Percentiles rank a stretch among this genome's conserved stretches.
These are phyloP conservation scores for Colius striatus DNA, from an alignment of 2,113 vertebrate species.

Conservation along the genomic window DNA sequence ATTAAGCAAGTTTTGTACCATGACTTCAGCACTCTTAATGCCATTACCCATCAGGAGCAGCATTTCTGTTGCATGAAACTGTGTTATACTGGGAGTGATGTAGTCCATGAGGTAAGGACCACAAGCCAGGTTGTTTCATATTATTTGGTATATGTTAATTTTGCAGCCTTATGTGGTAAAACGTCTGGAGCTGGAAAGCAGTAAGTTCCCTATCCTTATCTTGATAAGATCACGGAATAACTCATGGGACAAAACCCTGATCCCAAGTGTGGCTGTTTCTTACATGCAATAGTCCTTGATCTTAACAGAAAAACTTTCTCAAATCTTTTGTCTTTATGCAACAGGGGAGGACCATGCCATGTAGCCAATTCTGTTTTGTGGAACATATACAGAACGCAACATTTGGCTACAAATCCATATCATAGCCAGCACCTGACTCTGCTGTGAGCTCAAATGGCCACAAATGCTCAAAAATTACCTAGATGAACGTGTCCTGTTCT, in stretches of 20 bases:
- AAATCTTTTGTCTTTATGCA: background rate
- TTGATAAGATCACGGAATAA: background rate
- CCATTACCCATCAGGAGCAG: background rate
- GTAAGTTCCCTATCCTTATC: background rate
- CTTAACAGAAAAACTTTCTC: background rate
- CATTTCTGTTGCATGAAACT: background rate
- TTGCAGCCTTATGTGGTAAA: background rate
- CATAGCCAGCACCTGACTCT: background rate
- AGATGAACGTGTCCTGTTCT: background rate
- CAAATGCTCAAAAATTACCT: background rate
- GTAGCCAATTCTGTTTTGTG: background rate
- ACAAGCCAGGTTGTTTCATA: background rate
- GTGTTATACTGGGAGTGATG: background rate
- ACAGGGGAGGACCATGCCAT: background rate
- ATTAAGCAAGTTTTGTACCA: conserved; percentile 38
- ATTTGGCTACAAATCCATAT: background rate
- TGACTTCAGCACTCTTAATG: conserved; percentile 19
- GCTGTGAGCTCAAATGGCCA: background rate
- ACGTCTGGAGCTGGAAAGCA: background rate
- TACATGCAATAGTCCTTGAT: background rate
- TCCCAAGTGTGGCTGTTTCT: background rate
- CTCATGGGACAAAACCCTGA: background rate
- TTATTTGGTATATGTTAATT: background rate
- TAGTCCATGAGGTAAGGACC: background rate
- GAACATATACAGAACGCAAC: background rate